These are phyloP conservation scores for Caenorhabditis doughertyi DNA, from an alignment of 2,888 invertebrate species.

Conservation along the genomic window DNA sequence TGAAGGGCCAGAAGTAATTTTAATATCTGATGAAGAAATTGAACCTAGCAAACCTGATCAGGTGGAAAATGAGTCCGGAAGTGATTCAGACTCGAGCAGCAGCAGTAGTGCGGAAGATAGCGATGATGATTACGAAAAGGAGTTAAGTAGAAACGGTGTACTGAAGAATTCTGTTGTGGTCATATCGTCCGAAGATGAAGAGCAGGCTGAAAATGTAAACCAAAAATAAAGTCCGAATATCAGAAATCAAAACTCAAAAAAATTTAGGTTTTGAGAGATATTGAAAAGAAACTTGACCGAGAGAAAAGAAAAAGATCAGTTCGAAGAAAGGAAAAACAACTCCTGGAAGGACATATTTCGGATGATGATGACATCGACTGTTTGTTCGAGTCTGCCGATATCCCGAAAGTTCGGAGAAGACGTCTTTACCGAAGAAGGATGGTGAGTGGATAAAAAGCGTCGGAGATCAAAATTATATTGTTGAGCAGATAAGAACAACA, in stretches of 20 bases:
- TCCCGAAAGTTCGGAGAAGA: slow-evolving; percentile 26
- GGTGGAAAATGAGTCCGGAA: not conserved
- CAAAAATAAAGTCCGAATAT: not conserved
- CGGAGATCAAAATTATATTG: not conserved
- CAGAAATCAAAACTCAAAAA: not conserved
- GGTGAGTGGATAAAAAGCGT: slow-evolving; percentile 8
- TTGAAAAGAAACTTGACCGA: slow-evolving; percentile 26
- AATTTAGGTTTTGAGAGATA: not conserved
- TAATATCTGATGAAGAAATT: not conserved
- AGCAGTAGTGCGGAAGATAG: slow-evolving; percentile 50
- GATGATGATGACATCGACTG: slow-evolving; percentile 27
- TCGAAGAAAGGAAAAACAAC: slow-evolving; percentile 2
- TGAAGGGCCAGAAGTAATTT: not conserved
- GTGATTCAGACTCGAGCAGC: not conserved
- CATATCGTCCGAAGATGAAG: not conserved
- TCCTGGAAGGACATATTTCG: not conserved
- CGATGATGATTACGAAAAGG: slow-evolving; percentile 37
- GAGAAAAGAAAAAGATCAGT: slow-evolving; percentile 14
- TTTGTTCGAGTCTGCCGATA: slow-evolving; percentile 21
- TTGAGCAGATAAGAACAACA: slow-evolving; percentile 7
- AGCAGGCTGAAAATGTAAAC: not conserved
- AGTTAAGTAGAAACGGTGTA: not conserved
- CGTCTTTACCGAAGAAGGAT: slow-evolving; percentile 42
- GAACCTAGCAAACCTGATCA: not conserved
- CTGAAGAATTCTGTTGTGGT: not conserved